Base-by-base conservation (phyloP, 2,113 vertebrate genomes). In the Corythornis madagascariensis region DNA sequence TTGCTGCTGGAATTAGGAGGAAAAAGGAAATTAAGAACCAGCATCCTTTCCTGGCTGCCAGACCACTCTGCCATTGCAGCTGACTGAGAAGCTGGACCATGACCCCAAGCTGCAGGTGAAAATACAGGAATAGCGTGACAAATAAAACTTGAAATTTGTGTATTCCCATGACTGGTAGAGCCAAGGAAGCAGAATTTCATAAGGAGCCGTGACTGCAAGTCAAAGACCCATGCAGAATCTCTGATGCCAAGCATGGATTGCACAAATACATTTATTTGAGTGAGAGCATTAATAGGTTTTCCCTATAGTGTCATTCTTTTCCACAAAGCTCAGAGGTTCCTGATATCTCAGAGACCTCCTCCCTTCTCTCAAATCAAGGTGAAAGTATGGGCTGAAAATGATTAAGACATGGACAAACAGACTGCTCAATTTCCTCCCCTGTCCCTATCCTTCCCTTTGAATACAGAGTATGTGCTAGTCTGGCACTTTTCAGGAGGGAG, bases 311-410 rank as follows among this genome's bases (percentile, higher is more conserved):
- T 67, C 25, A 29, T n/a, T 64, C 35, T 92, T 81, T 48, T 53
- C n/a, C 47, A 92, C 43, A 45, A 60, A 89, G 9, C 38, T 64
- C 45, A 31, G 47, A 42, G 6, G 3, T 59, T 38, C 56, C 67
- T 79, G 15, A 7, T 38, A 33, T 24, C 55, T 73, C 85, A 63
- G 21, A 82, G 63, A 61, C 61, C 66, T 89, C 70, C 53, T 52
- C 20, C 18, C 9, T 38, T 64, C 40, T 89, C 18, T 89, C 64
- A 89, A 82, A 85, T 45, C n/a, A 83, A 85, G n/a, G 22, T 72
- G 63, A 14, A 90, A 81, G 16, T 8, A 19, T 13, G 45, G 47
- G 26, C 42, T 93, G 63, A 50, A 81, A 93, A 63, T 76, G 61
- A 42, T 55, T 47, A 63, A 70, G 12, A 42, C 47, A 65, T 31